These are phyloP conservation scores for Melipona beecheii DNA, from an alignment of 2,888 invertebrate species.

Conservation along the genomic window DNA sequence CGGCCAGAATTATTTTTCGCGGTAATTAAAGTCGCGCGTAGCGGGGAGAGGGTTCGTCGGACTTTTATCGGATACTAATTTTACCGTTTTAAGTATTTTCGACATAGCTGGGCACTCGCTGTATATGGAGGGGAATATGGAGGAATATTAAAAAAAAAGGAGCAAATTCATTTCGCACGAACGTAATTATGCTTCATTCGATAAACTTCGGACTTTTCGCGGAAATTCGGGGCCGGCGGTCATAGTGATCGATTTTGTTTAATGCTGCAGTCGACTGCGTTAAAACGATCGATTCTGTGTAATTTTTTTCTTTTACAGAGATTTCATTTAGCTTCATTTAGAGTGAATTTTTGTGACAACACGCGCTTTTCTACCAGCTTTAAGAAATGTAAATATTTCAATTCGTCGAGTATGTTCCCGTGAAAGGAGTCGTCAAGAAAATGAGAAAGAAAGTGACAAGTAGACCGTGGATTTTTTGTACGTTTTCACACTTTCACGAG, in stretches of 20 bases:
- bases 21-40: neutral
- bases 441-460: too few relatives aligned
- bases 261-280: too few relatives aligned
- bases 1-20: neutral
- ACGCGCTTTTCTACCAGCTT: too few relatives aligned
- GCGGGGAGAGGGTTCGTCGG: neutral
- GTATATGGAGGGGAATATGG: neutral
- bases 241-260: neutral
- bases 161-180: neutral
- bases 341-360: too few relatives aligned
- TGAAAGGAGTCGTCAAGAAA: too few relatives aligned
- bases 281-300: too few relatives aligned
- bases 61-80: neutral
- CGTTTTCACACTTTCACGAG: too few relatives aligned
- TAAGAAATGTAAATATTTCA: too few relatives aligned
- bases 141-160: neutral
- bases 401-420: too few relatives aligned
- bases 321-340: too few relatives aligned
- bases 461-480: too few relatives aligned
- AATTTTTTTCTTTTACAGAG: too few relatives aligned
- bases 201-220: neutral
- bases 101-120: neutral
- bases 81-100: neutral
- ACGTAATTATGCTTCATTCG: neutral
- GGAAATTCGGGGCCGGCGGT: neutral